phyloP scores from a whole-genome alignment of 2,888 invertebrate species.

The Eumacrocentrus americanus region DNA sequence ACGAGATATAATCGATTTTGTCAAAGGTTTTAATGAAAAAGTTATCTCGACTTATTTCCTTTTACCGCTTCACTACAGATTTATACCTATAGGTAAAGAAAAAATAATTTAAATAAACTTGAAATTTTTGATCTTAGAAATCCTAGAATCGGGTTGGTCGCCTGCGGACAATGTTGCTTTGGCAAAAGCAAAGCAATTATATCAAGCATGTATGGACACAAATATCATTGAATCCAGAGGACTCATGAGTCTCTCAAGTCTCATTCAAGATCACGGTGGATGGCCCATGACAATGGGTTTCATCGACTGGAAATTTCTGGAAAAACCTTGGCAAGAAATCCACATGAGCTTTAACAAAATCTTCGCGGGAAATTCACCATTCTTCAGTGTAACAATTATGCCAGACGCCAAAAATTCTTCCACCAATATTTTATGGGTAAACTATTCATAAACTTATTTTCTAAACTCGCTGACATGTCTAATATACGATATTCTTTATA shows the following conservation, averaged over 20 bases:
- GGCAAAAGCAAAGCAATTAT: conserved; percentile 22
- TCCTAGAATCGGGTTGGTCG: conserved; percentile 11
- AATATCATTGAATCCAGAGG: conserved; percentile 14
- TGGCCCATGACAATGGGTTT: conserved; percentile 22
- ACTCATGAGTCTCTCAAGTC: background rate
- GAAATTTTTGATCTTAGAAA: conserved; percentile 3
- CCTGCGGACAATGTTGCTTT: conserved; percentile 5
- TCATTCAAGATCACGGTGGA: conserved; percentile 10
- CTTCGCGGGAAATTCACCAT: conserved; percentile 1
- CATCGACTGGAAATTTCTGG: background rate
- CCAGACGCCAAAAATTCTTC: conserved; percentile 15
- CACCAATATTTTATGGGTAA: conserved; percentile 20
- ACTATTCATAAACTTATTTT: background rate
- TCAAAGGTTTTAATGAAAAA: background rate
- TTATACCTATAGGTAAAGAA: no score
- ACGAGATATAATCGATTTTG: background rate
- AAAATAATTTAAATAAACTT: no score
- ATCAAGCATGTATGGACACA: conserved; percentile 22
- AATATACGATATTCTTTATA: conserved; percentile 1
- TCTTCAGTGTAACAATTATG: background rate
- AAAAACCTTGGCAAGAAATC: conserved; percentile 21
- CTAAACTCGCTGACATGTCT: no score
- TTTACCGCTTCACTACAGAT: no score
- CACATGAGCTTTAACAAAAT: background rate
- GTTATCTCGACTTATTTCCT: no score